Base-by-base conservation (phyloP, 2,113 vertebrate genomes). In the Barnardius zonarius region DNA sequence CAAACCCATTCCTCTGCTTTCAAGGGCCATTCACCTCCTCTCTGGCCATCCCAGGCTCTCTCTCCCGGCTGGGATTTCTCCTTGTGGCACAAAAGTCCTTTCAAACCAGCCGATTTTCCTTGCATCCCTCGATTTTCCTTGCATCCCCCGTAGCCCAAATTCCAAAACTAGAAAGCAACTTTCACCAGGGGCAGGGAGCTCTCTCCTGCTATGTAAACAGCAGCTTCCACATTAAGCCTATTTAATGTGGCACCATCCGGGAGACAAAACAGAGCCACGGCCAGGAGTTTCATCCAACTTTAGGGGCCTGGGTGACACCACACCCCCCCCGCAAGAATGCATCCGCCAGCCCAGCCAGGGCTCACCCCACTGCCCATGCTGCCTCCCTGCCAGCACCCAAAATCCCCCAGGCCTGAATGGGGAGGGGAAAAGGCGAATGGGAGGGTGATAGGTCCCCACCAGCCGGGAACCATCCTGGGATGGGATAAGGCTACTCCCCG, bases 91-190 rank as follows among this genome's bases (percentile, higher is more conserved):
- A 23, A 30, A 19, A 77, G 3, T 48, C 44, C 22, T 83, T 64
- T 17, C 72, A 68, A 25, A 83, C 20, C 39, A 2, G 49, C 72
- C 63, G 1, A 2, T 86, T 80, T 48, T 23, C 59, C 54, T 24
- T 1, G 15, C 9, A 2, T 46, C 30, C 43, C 57, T n/a, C 63
- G 1, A 2, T 86, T 80, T 48, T 23, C 59, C 54, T 24, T 1
- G 15, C 9, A 2, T 46, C 30, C 43, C 57, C n/a, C 46, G 2
- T 0, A 39, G 19, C 69, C 69, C 46, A 8, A 35, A 78, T 3
- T 13, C 11, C 70, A 72, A 35, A 87, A 92, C 75, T 83, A 67
- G 0, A 64, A 44, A 68, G 51, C 82, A 68, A 90, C 88, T 92
- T 83, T 33, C 9, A 9, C 2, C 23, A 2, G 33, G 35, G 30